A percentile compares a stretch with the other conserved stretches of the same genome.
Evolutionary conservation across 2,888 invertebrate genomes (phyloP).

Genomic region (Ptychoptera albimana): DNA sequence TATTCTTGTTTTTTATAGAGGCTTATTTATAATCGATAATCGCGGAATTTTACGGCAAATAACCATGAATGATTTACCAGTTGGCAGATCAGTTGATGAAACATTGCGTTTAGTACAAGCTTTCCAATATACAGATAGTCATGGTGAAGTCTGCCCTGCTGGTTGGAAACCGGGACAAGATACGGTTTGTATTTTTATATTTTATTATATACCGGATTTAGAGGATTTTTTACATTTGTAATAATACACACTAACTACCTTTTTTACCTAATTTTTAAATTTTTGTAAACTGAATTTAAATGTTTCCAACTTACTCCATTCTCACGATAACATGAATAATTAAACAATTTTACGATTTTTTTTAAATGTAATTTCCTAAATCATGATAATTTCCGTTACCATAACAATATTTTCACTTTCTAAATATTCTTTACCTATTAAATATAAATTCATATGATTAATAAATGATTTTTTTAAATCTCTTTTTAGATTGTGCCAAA

Average conservation of each 20-base stretch:
- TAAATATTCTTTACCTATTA: no score
- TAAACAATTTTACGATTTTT: slow-evolving; percentile 12
- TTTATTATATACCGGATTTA: no score
- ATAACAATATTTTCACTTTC: no score
- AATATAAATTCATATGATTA: no score
- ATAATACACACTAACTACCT: slow-evolving; percentile 1
- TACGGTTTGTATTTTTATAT: slow-evolving; percentile 52
- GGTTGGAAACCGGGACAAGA: slow-evolving; percentile 91
- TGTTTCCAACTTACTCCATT: no score
- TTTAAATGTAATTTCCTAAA: no score
- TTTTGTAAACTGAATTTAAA: no score
- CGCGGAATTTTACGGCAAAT: slow-evolving; percentile 79
- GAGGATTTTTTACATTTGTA: not conserved
- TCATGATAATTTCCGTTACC: no score
- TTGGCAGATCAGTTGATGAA: slow-evolving; percentile 87
- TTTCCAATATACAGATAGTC: slow-evolving; percentile 82
- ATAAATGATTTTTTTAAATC: no score
- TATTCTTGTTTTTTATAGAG: slow-evolving; percentile 33
- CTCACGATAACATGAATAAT: no score
- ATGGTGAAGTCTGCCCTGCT: slow-evolving; percentile 91
- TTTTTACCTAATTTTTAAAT: slow-evolving; percentile 7
- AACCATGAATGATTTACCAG: slow-evolving; percentile 93
- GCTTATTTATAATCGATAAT: slow-evolving; percentile 84
- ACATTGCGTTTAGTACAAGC: slow-evolving; percentile 85
- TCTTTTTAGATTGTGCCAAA: slow-evolving; percentile 63